phyloP scores from a whole-genome alignment of 2,113 vertebrate species.

The Neolamprologus variostigma region DNA sequence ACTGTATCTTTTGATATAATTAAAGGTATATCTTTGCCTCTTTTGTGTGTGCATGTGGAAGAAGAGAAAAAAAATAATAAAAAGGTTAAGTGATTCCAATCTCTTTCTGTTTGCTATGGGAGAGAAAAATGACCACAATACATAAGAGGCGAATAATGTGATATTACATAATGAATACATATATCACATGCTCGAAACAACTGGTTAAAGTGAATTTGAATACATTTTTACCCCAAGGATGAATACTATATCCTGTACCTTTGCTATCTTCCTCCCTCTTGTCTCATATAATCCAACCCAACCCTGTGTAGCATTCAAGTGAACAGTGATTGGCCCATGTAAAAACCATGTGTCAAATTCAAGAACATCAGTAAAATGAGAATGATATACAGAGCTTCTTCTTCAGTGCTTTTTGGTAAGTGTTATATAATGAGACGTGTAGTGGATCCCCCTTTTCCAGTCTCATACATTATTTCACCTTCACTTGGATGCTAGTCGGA shows the following conservation, averaged over 20 bases:
- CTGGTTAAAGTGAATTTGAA: background rate
- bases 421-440: constrained; percentile 44
- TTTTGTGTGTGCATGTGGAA: background rate
- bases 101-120: constrained; percentile 7
- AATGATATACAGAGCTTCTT: background rate
- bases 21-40: background rate
- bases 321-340: constrained; percentile 9
- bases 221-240: background rate
- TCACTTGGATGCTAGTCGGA: constrained; percentile 30
- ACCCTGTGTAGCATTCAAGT: background rate
- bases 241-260: background rate
- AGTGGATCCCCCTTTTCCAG: constrained; percentile 4
- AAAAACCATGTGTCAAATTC: constrained; percentile 25
- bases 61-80: background rate
- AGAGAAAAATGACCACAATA: background rate
- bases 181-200: background rate
- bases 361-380: constrained; percentile 32
- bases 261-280: background rate
- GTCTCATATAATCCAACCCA: background rate
- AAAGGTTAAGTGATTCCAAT: constrained; percentile 27
- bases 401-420: constrained; percentile 6
- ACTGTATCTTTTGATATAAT: background rate
- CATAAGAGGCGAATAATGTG: background rate
- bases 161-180: constrained; percentile 15
- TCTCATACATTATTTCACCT: constrained; percentile 56